Conservation (phyloP, 2,113 vertebrate genomes). For the Podilymbus podiceps region DNA sequence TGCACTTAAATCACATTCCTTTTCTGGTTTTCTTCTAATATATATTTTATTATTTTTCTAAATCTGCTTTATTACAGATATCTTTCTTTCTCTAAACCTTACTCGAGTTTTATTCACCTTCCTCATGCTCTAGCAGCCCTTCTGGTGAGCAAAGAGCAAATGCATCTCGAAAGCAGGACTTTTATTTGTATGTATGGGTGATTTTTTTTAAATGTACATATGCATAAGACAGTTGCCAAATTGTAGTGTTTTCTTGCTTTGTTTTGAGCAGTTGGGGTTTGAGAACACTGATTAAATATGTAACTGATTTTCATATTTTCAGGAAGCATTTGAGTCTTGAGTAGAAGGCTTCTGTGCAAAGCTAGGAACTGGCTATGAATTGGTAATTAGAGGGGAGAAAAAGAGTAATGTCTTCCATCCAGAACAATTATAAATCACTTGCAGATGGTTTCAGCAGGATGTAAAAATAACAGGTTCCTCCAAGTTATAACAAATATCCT, state of each 20-base stretch:
- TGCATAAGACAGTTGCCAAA: background rate
- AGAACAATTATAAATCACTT: constrained; percentile 37
- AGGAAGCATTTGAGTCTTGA: background rate
- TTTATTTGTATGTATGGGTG: background rate
- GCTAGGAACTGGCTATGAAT: background rate
- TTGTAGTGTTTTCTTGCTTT: background rate
- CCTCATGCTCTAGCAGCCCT: background rate
- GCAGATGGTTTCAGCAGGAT: constrained; percentile 29
- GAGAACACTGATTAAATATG: background rate
- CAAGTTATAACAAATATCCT: background rate
- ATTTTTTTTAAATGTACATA: background rate
- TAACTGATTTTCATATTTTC: background rate
- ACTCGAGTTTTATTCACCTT: background rate
- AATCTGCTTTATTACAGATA: background rate
- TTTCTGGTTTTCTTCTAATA: background rate
- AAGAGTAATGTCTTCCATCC: background rate
- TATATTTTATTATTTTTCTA: background rate
- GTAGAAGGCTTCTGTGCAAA: background rate
- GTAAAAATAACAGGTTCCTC: constrained; percentile 30
- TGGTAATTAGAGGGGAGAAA: constrained; percentile 14
- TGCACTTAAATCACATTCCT: background rate
- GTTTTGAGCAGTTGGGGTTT: background rate
- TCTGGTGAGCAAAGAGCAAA: background rate
- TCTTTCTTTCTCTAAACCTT: background rate
- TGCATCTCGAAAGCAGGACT: background rate